A percentile compares a stretch with the other conserved stretches of the same genome.
phyloP scores from a whole-genome alignment of 1,140 invertebrate genomes.

The Agrilus planipennis region DNA sequence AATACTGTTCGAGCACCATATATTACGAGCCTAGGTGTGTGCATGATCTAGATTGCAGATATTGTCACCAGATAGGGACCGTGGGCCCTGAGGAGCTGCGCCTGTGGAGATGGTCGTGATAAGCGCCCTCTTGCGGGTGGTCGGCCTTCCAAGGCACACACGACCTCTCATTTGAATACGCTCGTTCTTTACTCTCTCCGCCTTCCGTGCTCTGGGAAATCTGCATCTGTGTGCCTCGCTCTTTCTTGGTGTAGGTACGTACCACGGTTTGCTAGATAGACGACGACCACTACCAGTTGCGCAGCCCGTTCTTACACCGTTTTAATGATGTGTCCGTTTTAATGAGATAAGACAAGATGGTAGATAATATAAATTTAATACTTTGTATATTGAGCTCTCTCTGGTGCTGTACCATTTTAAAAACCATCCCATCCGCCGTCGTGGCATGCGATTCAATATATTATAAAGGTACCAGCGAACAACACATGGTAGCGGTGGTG shows the following conservation, averaged over 20 bases:
- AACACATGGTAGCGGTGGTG: too few relatives aligned
- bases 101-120: constrained; percentile 28
- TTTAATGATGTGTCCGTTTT: constrained; percentile 31
- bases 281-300: constrained; percentile 1
- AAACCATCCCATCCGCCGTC: too few relatives aligned
- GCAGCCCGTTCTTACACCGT: constrained; percentile 14
- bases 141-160: constrained; percentile 24
- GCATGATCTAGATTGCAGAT: constrained; percentile 35
- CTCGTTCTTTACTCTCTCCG: constrained; percentile 25
- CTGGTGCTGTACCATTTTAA: too few relatives aligned
- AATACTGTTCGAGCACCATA: too few relatives aligned
- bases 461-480: too few relatives aligned
- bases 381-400: constrained; percentile 8
- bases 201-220: constrained; percentile 16
- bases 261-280: neutral
- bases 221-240: constrained; percentile 18
- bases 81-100: constrained; percentile 16
- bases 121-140: constrained; percentile 29
- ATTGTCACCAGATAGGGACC: constrained; percentile 34
- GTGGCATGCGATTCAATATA: too few relatives aligned
- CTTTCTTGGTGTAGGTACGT: neutral
- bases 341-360: constrained; percentile 32
- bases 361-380: constrained; percentile 19
- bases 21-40: constrained; percentile 32
- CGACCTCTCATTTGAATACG: constrained; percentile 34